Evolutionary conservation across 2,888 invertebrate species (phyloP).

Genomic region (Parnassius apollo): DNA sequence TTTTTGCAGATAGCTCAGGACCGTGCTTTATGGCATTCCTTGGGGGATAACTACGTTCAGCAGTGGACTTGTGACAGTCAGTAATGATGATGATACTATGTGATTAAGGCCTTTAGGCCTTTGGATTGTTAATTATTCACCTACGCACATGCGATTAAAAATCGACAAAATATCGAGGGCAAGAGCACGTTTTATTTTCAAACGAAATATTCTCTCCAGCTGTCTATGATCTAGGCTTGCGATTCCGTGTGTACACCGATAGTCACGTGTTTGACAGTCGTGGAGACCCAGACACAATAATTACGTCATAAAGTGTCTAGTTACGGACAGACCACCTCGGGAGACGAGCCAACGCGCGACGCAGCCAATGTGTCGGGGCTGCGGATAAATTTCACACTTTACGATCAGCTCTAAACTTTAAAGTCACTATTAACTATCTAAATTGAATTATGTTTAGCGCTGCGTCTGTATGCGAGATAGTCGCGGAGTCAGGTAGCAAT

Average conservation of each 20-base stretch:
- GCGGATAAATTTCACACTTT: conserved; percentile 20
- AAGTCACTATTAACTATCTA: conserved; percentile 18
- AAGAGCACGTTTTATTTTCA: too few species aligned
- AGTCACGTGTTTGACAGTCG: background rate
- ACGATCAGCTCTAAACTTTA: conserved; percentile 9
- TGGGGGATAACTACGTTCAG: too few species aligned
- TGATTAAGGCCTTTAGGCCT: too few species aligned
- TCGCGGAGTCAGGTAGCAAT: background rate
- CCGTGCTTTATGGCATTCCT: too few species aligned
- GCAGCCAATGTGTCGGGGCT: background rate
- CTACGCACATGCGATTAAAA: too few species aligned
- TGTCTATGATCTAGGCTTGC: background rate
- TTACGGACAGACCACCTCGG: conserved; percentile 36
- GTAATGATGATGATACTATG: too few species aligned
- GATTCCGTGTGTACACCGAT: background rate
- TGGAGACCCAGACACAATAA: conserved; percentile 31
- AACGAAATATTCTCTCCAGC: too few species aligned
- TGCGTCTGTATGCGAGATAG: background rate
- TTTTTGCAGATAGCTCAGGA: too few species aligned
- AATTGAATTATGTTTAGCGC: conserved; percentile 16
- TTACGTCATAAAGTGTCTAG: conserved; percentile 41
- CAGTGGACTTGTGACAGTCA: too few species aligned
- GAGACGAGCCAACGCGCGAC: conserved; percentile 25
- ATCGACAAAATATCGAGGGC: too few species aligned
- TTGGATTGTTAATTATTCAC: too few species aligned